Evolutionary conservation across 2,113 vertebrate species (phyloP), one percentile per base, ranked within the genome.

Genomic region (Sapajus apella): DNA sequence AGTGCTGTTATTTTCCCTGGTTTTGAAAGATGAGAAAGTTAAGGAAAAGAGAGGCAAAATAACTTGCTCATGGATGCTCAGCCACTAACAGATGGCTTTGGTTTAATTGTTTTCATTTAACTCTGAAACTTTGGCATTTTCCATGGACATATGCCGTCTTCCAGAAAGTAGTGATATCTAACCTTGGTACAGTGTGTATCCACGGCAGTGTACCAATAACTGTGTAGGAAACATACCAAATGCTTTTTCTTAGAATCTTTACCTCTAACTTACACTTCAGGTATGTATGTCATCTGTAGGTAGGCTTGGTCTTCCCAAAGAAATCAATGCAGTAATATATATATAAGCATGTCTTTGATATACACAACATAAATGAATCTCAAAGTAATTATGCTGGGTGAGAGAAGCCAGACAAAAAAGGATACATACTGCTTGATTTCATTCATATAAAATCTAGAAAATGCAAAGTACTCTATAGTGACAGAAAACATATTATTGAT

Each of bases 1-100:
- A 90, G 14, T 82, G 66, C n/a, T 58, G 14, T 58, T 12, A 58
- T 87, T 40, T 66, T 55, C n/a, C 17, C 2, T 87, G 2, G 6
- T 95, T 94, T 76, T 85, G 55, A 72, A 97, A 92, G 47, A 92
- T 23, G 77, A 92, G 16, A 3, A 92, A 76, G 47, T 70, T 90
- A 86, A 94, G 50, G 35, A 73, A 82, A 8, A 89, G 35, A 84
- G 52, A 94, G 3, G 50, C 35, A 37, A 86, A 73, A 90, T 55
- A 91, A 20, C 18, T 79, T 66, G 21, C 8, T 81, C 14, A 64
- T 14, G 27, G 5, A 83, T 86, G 23, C 17, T 87, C 16, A 80
- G 40, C 45, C 37, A 92, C 3, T 87, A 75, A 55, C 10, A 37
- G 47, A 90, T 23, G 17, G 32, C 52, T 80, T 79, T 3, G 40